Conservation (phyloP, 2,113 vertebrate species). For the Rhadina sibilatrix region DNA sequence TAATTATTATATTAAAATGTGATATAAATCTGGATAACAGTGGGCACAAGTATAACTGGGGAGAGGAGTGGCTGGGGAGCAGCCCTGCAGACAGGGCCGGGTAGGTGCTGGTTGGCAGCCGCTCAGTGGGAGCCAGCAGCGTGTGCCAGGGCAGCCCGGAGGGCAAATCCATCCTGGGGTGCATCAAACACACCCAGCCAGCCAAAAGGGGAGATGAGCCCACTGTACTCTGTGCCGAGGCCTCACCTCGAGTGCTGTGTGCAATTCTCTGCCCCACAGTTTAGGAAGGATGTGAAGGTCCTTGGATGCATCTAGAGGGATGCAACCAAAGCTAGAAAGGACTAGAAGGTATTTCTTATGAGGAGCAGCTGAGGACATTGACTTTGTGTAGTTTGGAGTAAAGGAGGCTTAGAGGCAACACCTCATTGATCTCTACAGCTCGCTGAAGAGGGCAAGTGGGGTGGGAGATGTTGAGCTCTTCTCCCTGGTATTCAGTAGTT, state of each 20-base stretch:
- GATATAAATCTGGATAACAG: background rate
- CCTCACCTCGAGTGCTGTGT: background rate
- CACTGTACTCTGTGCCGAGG: rapidly evolving
- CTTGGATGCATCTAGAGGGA: background rate
- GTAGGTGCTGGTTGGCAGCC: rapidly evolving
- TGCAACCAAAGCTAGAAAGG: background rate
- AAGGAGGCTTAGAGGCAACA: background rate
- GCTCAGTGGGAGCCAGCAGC: background rate
- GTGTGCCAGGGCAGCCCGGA: rapidly evolving
- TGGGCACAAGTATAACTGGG: background rate
- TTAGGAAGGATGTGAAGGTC: background rate
- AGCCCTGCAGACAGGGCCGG: background rate
- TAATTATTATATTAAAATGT: background rate
- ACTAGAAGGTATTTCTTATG: background rate
- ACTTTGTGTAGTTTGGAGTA: background rate
- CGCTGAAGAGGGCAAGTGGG: background rate
- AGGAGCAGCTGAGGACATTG: background rate
- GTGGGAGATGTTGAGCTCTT: background rate
- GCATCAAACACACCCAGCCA: rapidly evolving
- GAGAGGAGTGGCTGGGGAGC: background rate
- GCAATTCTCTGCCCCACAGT: too few species aligned
- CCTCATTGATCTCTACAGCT: background rate
- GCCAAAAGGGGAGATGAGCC: too few species aligned
- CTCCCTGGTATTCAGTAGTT: background rate
- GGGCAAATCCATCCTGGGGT: background rate